Base-by-base conservation (phyloP, 1,140 invertebrate species). In the Akabosia matsudoensis region DNA sequence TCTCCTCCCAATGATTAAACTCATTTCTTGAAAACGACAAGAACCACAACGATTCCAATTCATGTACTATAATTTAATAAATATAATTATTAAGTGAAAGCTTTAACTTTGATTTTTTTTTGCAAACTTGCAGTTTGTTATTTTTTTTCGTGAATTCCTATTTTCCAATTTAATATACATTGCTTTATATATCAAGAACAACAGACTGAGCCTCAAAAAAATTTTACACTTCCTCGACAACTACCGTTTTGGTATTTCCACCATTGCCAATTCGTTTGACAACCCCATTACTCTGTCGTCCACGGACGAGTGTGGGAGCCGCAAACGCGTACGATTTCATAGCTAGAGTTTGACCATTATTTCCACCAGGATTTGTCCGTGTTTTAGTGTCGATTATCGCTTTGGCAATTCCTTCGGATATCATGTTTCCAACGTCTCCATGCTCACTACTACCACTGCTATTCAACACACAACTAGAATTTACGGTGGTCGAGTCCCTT, bases 1-100 rank as follows among this genome's bases (percentile, higher is more conserved):
- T 30, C 30, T 67, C 31, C 61, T 67, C 31, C 26, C 61, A 67
- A 67, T 67, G 61, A 67, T 67, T 67, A 67, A 67, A 67, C 61
- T 67, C 61, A 67, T 67, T 67, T 67, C 61, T 67, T 67, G 61
- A 67, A 67, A 67, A 67, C 61, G 61, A 67, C 61, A 67, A 67
- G 61, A 67, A 67, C 61, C 61, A 67, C 61, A 67, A 67, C 61
- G 61, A 67, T 67, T 67, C 61, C 61, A 31, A 67, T 30, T 67
- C n/a, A 67, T n/a, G 37, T 45, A 45, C 24, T 61, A 10, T 61
- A n/a, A 61, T n/a, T 61, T 61, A 61, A 61, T n/a, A n/a, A n/a
- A n/a, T n/a, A n/a, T 61, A 24, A 45, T 61, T n/a, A 61, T 67
- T 67, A 67, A 67, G 61, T 67, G 61, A 67, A 67, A 67, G 61